These are phyloP conservation scores for Adelges cooleyi DNA, from an alignment of 1,140 invertebrate genomes.

Conservation along the genomic window DNA sequence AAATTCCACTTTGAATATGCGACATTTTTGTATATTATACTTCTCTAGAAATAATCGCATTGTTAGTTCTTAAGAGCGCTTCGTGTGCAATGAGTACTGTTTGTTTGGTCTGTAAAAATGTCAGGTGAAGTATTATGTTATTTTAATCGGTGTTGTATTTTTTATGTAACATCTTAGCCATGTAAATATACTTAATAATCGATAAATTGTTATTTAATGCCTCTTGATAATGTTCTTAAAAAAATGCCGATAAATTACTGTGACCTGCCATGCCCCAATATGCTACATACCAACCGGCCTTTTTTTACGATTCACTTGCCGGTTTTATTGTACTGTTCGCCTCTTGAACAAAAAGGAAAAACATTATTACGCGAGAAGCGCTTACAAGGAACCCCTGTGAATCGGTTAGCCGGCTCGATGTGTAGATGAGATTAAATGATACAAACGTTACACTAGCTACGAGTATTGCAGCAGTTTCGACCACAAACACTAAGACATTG, in stretches of 20 bases:
- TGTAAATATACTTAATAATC: no score
- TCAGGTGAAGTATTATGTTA: no score
- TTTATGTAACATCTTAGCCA: background rate
- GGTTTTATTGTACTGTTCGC: background rate
- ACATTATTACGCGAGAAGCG: background rate
- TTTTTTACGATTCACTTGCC: background rate
- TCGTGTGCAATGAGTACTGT: background rate
- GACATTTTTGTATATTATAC: background rate
- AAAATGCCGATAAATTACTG: no score
- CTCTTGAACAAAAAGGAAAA: background rate
- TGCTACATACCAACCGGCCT: no score
- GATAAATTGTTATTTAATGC: background rate
- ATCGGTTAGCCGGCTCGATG: fast-evolving
- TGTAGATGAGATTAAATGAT: background rate
- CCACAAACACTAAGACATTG: no score
- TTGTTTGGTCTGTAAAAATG: background rate
- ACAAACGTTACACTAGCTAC: background rate
- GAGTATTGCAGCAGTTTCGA: background rate
- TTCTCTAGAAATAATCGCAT: background rate
- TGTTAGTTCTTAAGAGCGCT: background rate
- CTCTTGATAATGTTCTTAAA: background rate
- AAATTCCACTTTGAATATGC: background rate
- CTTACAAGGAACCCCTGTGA: background rate
- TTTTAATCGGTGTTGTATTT: no score
- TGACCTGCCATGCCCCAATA: no score